These are phyloP conservation scores for Sturnira hondurensis DNA, from an alignment of 2,113 vertebrate genomes.

Conservation along the genomic window DNA sequence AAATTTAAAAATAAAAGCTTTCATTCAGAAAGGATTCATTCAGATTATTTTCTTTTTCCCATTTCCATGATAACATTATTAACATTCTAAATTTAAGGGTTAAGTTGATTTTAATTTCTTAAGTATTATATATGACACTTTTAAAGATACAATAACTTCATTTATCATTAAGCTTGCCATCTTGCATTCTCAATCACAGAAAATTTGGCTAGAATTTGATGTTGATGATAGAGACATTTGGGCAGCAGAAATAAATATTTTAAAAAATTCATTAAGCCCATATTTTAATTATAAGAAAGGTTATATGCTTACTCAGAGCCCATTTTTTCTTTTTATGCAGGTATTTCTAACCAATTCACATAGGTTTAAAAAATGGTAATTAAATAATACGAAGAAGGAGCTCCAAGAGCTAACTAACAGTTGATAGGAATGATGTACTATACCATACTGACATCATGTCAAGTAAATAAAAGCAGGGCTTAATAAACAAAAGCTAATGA, in stretches of 20 bases:
- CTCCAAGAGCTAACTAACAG: neutral
- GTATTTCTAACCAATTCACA: neutral
- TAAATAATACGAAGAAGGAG: neutral
- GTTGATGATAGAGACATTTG: neutral
- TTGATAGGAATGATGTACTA: neutral
- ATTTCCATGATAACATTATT: neutral
- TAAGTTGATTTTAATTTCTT: conserved; percentile 3
- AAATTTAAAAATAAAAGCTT: neutral
- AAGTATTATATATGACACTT: neutral
- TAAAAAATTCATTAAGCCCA: too few relatives aligned
- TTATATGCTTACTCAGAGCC: neutral
- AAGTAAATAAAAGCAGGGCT: neutral
- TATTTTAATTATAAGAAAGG: conserved; percentile 31
- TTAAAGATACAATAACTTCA: neutral
- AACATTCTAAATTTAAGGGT: neutral
- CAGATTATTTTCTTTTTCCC: neutral
- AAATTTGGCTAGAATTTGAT: neutral
- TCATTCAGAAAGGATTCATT: neutral
- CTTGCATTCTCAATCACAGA: neutral
- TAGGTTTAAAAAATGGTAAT: neutral
- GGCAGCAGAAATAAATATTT: neutral
- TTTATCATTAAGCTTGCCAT: neutral
- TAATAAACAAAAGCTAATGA: neutral
- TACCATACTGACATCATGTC: neutral
- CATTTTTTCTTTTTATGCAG: neutral